These are phyloP conservation scores for Setophaga coronata DNA, from an alignment of 2,113 vertebrate genomes.

Conservation along the genomic window DNA sequence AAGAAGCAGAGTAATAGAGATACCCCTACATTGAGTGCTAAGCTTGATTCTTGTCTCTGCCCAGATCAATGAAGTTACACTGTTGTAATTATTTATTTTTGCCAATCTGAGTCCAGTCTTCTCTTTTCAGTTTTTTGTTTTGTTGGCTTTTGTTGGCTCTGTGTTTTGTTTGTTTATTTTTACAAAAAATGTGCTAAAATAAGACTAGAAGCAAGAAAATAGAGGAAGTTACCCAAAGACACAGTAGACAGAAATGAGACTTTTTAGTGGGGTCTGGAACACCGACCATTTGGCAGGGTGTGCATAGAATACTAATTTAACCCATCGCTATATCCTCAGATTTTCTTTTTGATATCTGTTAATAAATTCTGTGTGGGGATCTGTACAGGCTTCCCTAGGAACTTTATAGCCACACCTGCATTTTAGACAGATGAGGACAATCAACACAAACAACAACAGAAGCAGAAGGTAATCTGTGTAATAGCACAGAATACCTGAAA, in stretches of 20 bases:
- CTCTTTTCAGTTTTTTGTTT: neutral
- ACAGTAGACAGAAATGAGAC: neutral
- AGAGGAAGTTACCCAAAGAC: neutral
- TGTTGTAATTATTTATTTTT: neutral
- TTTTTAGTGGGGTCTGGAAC: neutral
- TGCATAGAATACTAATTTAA: neutral
- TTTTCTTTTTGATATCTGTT: neutral
- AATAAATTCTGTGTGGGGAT: neutral
- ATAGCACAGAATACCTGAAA: neutral
- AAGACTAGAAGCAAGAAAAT: neutral
- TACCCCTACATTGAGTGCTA: neutral
- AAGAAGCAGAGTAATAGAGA: neutral
- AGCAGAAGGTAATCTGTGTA: slow-evolving; percentile 41
- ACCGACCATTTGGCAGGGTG: neutral
- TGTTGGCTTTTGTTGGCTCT: neutral
- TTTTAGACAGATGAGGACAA: slow-evolving; percentile 23
- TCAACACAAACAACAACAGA: slow-evolving; percentile 21
- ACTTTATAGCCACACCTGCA: slow-evolving; percentile 5
- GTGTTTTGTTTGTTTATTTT: neutral
- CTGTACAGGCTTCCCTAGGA: neutral
- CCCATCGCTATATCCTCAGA: neutral
- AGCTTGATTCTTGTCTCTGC: neutral
- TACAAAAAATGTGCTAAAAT: neutral
- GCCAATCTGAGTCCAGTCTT: neutral
- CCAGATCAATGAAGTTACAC: neutral